Evolutionary conservation across 53 echinoderm and acorn worm genomes (phyloP), one percentile per base, ranked within the genome.

Genomic region (Temnopleurus reevesii): DNA sequence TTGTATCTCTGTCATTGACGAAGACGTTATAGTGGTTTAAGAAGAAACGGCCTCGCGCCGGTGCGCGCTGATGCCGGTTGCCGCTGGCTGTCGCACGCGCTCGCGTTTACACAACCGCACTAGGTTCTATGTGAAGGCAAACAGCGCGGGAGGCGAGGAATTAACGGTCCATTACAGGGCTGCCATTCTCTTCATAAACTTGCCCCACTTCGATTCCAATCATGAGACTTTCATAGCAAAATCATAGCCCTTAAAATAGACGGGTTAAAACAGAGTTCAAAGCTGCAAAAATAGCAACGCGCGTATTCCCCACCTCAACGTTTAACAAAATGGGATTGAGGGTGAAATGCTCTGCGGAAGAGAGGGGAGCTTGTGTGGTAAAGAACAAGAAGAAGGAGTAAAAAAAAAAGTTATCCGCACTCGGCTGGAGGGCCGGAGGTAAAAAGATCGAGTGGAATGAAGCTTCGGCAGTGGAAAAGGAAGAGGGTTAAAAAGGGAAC

Each of bases 231-330:
- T 87, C 88, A 87, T 87, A 46, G 76, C 21, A 28, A 87, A 87
- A 87, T 87, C 76, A 87, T 87, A 34, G 88, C 34, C 26, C 49
- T n/a, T 53, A 51, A 87, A 87, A 65, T 87, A 49, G 88, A 47
- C 31, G 88, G 17, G 27, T 26, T 25, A 64, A 63, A 64, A 45
- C 47, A 26, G 65, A 64, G 61, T 29, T 33, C 76, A 64, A 87
- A 87, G 88, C 88, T 87, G 88, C 47, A 87, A 87, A 87, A 87
- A 87, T 87, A 87, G 88, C 66, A 55, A 36, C 88, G 88, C 88
- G 88, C 88, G 88, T 47, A 28, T 46, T 46, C 83, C 56, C 30
- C 83, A 83, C 57, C 83, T 83, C 83, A 4, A 55, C 23, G 49
- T 36, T 6, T 51, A 83, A 83, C 51, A 29, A 24, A 56, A 56